A percentile compares a stretch with the other conserved stretches of the same genome.
phyloP scores from a whole-genome alignment of 2,113 vertebrate species.

The Coptodon bakossiorum region DNA sequence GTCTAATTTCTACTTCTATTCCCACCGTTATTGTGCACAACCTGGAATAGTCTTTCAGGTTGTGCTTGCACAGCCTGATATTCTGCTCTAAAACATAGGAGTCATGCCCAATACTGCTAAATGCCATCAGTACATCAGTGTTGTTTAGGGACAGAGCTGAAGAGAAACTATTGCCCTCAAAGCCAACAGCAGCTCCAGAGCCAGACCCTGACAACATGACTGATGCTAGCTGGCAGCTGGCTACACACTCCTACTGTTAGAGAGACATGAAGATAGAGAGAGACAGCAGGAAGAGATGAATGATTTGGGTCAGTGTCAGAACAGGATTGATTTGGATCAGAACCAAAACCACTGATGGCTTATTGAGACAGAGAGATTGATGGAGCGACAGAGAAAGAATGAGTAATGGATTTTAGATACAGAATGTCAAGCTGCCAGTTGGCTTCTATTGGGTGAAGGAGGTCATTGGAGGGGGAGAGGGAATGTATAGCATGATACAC shows the following conservation, averaged over 20 bases:
- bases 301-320: conserved; percentile 63
- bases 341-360: conserved; percentile 71
- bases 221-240: conserved; percentile 68
- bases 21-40: neutral
- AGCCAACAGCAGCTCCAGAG: conserved; percentile 48
- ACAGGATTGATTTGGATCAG: conserved; percentile 68
- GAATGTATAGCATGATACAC: neutral
- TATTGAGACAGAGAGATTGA: conserved; percentile 64
- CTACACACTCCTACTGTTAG: conserved; percentile 65
- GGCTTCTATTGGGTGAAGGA: conserved; percentile 39
- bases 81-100: neutral
- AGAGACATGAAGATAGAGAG: conserved; percentile 53
- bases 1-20: neutral
- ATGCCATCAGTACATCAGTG: conserved; percentile 16
- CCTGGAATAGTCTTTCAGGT: neutral
- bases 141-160: conserved; percentile 28
- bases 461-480: conserved; percentile 14
- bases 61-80: neutral
- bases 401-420: conserved; percentile 66
- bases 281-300: conserved; percentile 63
- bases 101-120: conserved; percentile 3
- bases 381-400: conserved; percentile 49
- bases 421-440: conserved; percentile 53
- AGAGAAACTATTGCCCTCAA: conserved; percentile 48
- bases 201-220: conserved; percentile 64